A percentile compares a stretch with the other conserved stretches of the same genome.
These are phyloP conservation scores for Dendrocincla tyrannina DNA, from an alignment of 2,797 vertebrate genomes.

Conservation along the genomic window DNA sequence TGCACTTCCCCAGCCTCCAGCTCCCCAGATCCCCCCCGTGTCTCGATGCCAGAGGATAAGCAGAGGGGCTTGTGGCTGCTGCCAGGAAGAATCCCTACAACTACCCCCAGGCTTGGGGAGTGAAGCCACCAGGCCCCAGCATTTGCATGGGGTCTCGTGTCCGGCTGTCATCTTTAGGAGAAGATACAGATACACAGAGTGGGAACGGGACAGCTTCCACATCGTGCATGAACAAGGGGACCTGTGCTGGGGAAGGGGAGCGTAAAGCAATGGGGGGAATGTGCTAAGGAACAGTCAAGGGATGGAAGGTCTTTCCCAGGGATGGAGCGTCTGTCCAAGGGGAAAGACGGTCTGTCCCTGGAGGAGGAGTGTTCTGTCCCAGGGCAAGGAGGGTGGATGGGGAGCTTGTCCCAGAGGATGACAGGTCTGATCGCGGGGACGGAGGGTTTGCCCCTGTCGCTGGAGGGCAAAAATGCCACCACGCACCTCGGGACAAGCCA, in stretches of 20 bases:
- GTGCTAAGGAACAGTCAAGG: neutral
- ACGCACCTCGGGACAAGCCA: neutral
- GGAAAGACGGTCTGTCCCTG: neutral
- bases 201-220: neutral
- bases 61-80: neutral
- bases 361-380: too few relatives aligned
- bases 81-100: neutral
- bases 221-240: rapidly evolving
- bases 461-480: neutral
- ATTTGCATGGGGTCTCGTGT: rapidly evolving
- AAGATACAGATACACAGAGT: rapidly evolving
- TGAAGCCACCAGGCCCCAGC: rapidly evolving
- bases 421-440: too few relatives aligned
- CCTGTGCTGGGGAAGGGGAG: neutral
- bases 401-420: too few relatives aligned
- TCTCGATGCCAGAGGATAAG: neutral
- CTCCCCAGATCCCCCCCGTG: rapidly evolving
- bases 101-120: neutral
- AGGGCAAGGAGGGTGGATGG: too few relatives aligned
- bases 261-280: rapidly evolving
- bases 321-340: neutral
- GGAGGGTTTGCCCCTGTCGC: neutral
- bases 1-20: neutral
- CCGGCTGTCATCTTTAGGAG: neutral
- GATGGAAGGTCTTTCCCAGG: neutral